A percentile compares a stretch with the other conserved stretches of the same genome.
Conservation (phyloP, 2,797 vertebrate species). For the Lepilemur septentrionalis region DNA sequence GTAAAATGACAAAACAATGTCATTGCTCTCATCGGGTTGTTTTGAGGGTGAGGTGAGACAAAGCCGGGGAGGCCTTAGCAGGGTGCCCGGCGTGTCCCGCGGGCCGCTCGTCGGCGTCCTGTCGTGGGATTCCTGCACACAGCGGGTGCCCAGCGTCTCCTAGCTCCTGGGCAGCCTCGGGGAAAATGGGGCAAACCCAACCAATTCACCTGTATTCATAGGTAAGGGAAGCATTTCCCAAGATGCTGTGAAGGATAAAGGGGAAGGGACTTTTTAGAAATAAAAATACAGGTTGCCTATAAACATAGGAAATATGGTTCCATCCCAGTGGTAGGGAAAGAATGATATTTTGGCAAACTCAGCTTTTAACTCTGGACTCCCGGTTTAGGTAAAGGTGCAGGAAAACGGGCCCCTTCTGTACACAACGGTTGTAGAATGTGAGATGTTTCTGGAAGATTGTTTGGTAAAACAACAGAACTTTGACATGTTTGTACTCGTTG, state of each 20-base stretch:
- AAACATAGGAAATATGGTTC: no score
- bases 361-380: neutral
- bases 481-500: neutral
- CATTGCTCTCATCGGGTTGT: neutral
- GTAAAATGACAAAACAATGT: neutral
- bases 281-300: neutral
- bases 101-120: accelerated
- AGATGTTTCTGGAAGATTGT: neutral
- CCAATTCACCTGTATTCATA: no score
- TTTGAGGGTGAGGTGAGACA: neutral
- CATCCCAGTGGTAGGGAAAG: neutral
- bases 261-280: neutral
- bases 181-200: neutral
- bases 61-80: neutral
- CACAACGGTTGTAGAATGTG: neutral
- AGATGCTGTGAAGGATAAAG: neutral
- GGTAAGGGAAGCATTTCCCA: no score
- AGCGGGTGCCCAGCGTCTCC: neutral
- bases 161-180: neutral
- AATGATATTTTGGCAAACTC: neutral
- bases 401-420: neutral
- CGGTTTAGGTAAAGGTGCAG: neutral
- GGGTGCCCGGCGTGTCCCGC: neutral
- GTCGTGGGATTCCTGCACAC: neutral
- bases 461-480: neutral